Percentiles rank a stretch among this genome's conserved stretches.
phyloP scores from a whole-genome alignment of 2,113 vertebrate species.

The Xenopus tropicalis region DNA sequence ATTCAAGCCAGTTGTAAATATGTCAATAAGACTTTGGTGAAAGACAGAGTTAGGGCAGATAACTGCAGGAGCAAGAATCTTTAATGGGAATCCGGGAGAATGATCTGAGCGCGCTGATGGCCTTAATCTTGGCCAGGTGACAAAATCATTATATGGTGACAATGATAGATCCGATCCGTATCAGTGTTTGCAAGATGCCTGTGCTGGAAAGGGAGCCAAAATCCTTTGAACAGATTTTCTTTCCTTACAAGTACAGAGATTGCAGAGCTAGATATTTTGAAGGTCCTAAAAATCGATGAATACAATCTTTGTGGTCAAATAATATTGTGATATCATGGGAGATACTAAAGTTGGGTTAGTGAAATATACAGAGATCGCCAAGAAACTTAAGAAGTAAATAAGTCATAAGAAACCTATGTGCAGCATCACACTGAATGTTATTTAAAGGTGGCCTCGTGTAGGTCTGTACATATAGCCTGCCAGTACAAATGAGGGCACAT shows the following conservation, averaged over 20 bases:
- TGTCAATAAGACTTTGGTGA: conserved; percentile 15
- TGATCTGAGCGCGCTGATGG: conserved; percentile 17
- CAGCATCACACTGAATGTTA: too few species aligned
- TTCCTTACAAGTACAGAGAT: conserved; percentile 26
- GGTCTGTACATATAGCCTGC: too few species aligned
- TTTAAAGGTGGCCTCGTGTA: too few species aligned
- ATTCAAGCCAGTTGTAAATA: not conserved
- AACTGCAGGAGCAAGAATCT: conserved; percentile 8
- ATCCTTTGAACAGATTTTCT: conserved; percentile 28
- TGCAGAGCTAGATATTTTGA: not conserved
- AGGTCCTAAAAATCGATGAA: conserved; percentile 25
- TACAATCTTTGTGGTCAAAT: conserved; percentile 14
- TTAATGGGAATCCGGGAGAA: conserved; percentile 21
- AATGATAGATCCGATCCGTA: conserved; percentile 28
- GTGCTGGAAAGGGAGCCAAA: conserved; percentile 17
- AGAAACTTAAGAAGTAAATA: too few species aligned
- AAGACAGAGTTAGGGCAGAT: not conserved
- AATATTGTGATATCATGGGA: too few species aligned
- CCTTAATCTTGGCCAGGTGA: conserved; percentile 21
- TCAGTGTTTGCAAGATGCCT: conserved; percentile 27
- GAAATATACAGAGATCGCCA: too few species aligned
- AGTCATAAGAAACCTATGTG: too few species aligned
- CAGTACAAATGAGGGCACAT: too few species aligned
- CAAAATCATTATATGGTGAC: conserved; percentile 38
- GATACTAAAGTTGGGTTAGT: too few species aligned